Base-by-base conservation (phyloP, 2,888 invertebrate genomes). In the Ophonus ardosiacus region DNA sequence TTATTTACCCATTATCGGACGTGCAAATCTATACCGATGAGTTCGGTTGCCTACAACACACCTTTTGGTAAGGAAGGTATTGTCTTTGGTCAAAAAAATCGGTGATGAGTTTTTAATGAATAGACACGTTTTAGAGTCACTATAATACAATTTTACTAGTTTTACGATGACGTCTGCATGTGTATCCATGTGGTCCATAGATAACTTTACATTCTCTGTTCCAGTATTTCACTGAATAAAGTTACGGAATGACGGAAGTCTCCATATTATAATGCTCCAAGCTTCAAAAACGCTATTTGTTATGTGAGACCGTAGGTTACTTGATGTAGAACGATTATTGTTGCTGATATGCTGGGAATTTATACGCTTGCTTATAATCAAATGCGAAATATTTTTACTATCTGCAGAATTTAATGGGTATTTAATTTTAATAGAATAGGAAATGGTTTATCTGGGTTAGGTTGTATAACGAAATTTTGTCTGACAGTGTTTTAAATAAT, bases 201-300 rank as follows among this genome's bases (percentile, higher is more conserved):
- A 71, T 38, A 71, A 71, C 40, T 38, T 71, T 24, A 65, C 56
- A 24, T n/a, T 57, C n/a, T 79, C 24, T 4, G 21, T 80, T 59
- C 40, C 63, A 80, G 80, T 63, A 59, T 61, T 17, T 40, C 59
- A 31, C 63, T 80, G 68, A 15, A 57, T 80, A 56, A 17, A 68
- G 13, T 82, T 83, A 61, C 24, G 83, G 40, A 83, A 83, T 83
- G 68, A 76, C 83, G 83, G 83, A 83, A 83, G 83, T 83, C 51
- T 18, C 71, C 51, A 74, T 15, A 57, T 61, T 78, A 31, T 31
- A 40, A 13, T 21, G 79, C 79, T 61, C 59, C 57, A 38, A 31
- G 79, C 59, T 59, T 59, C 63, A 65, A 17, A 65, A 43, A 17
- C 17, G 17, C 13, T n/a, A 17, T 43, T 65, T 38, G 31, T 65